Evolutionary conservation across 2,797 vertebrate species (phyloP).

Genomic region (Amblyopsis hoosieri): DNA sequence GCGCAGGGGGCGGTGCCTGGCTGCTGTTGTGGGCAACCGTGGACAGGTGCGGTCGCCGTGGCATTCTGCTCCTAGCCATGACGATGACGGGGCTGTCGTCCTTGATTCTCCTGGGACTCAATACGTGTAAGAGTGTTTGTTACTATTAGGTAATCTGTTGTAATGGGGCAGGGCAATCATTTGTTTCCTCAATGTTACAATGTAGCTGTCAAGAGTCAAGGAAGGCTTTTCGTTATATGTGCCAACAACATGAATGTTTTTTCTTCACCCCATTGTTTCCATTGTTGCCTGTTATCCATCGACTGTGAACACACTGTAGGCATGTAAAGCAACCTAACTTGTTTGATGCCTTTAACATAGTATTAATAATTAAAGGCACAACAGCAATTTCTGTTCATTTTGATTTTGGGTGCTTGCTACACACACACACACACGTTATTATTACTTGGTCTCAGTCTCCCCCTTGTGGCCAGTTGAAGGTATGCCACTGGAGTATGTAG

Average conservation of each 20-base stretch:
- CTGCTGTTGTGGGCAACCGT: conserved; percentile 85
- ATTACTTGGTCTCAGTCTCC: conserved; percentile 42
- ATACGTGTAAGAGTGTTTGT: conserved; percentile 82
- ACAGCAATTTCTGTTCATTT: too few species aligned
- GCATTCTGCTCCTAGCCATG: conserved; percentile 87
- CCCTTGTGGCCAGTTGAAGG: conserved; percentile 56
- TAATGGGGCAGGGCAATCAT: background rate
- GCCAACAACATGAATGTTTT: conserved; percentile 11
- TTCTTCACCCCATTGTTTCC: background rate
- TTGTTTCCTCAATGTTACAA: conserved; percentile 1
- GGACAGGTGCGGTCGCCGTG: conserved; percentile 86
- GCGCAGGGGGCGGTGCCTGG: conserved; percentile 84
- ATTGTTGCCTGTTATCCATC: conserved; percentile 7
- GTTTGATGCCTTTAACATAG: too few species aligned
- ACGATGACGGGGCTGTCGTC: conserved; percentile 88
- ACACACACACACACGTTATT: background rate
- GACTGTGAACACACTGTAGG: conserved; percentile 15
- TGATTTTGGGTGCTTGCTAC: too few species aligned
- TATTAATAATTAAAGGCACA: too few species aligned
- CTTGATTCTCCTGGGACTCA: conserved; percentile 86
- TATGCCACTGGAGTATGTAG: conserved; percentile 39
- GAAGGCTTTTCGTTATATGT: conserved; percentile 17
- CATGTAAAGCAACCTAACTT: too few species aligned
- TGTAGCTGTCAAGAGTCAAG: conserved; percentile 4
- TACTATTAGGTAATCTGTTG: conserved; percentile 1